Percentiles rank a stretch among this genome's conserved stretches.
These are phyloP conservation scores for Palythoa caribaeorum DNA, from an alignment of 92 coral and sea anemone genomes.

Conservation along the genomic window DNA sequence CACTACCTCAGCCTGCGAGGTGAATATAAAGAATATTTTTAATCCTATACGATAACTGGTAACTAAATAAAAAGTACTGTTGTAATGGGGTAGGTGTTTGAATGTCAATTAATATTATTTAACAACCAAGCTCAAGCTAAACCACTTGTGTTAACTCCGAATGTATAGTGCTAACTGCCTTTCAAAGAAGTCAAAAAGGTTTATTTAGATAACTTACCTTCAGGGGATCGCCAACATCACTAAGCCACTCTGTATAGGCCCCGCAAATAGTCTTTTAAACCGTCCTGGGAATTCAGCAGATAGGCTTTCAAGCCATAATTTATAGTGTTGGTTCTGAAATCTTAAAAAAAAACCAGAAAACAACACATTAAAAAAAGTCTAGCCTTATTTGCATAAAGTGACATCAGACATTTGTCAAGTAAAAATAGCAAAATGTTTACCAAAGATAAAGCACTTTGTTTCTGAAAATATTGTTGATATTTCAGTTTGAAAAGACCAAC, in stretches of 20 bases:
- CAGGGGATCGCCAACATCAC: slow-evolving; percentile 43
- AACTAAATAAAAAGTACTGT: neutral
- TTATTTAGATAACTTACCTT: slow-evolving; percentile 25
- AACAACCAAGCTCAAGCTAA: neutral
- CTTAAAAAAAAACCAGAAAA: slow-evolving; percentile 1
- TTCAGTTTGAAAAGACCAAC: too few relatives aligned
- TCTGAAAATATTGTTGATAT: too few relatives aligned
- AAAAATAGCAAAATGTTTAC: too few relatives aligned
- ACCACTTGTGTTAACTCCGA: neutral
- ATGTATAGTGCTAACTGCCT: neutral
- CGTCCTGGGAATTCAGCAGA: slow-evolving; percentile 59
- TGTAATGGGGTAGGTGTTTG: neutral
- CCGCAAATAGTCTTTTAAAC: slow-evolving; percentile 70
- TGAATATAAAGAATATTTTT: too few relatives aligned
- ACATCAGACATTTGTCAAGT: too few relatives aligned
- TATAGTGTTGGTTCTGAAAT: slow-evolving; percentile 45
- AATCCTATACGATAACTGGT: neutral
- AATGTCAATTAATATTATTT: too few relatives aligned
- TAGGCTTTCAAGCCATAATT: slow-evolving; percentile 57
- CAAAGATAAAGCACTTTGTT: too few relatives aligned
- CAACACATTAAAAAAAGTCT: neutral
- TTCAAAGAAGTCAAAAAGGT: neutral
- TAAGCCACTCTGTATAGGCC: slow-evolving; percentile 85
- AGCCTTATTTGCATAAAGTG: too few relatives aligned
- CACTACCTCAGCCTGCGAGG: neutral